A percentile compares a stretch with the other conserved stretches of the same genome.
These are phyloP conservation scores for Ochropleura leucogaster DNA, from an alignment of 2,888 invertebrate species.

Conservation along the genomic window DNA sequence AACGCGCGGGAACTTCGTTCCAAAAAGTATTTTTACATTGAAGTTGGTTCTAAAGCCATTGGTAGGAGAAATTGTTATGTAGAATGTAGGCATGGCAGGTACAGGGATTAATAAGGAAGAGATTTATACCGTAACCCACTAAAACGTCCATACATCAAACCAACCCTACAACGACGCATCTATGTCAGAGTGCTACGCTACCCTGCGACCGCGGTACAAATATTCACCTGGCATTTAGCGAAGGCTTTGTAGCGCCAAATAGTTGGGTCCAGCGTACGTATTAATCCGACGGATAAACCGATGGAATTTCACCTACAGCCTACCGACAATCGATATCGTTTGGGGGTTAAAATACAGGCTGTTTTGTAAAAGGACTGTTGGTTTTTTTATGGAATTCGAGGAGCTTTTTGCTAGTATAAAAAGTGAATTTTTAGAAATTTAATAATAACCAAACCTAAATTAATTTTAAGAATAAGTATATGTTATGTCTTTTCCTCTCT, in stretches of 20 bases:
- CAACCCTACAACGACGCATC: neutral
- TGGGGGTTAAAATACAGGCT: slow-evolving; percentile 50
- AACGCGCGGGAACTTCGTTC: too few species aligned
- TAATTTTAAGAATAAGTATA: too few species aligned
- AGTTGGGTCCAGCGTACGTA: slow-evolving; percentile 62
- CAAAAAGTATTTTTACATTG: too few species aligned
- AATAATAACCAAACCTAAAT: too few species aligned
- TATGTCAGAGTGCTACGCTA: slow-evolving; percentile 29
- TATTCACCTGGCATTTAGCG: slow-evolving; percentile 66
- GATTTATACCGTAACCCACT: neutral
- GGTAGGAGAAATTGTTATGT: neutral
- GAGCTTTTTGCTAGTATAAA: too few species aligned
- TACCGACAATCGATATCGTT: slow-evolving; percentile 52
- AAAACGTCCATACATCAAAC: slow-evolving; percentile 21
- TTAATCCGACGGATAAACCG: slow-evolving; percentile 66
- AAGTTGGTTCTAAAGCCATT: neutral
- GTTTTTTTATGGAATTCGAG: too few species aligned
- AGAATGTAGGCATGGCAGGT: neutral
- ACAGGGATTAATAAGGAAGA: neutral
- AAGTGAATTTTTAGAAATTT: too few species aligned
- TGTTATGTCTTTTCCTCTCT: too few species aligned
- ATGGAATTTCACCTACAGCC: slow-evolving; percentile 63
- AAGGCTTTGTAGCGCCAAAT: slow-evolving; percentile 68
- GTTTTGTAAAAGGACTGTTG: neutral
- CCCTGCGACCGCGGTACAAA: slow-evolving; percentile 54